A percentile compares a stretch with the other conserved stretches of the same genome.
phyloP scores from a whole-genome alignment of 2,797 vertebrate species.

The Sebastes steindachneri region DNA sequence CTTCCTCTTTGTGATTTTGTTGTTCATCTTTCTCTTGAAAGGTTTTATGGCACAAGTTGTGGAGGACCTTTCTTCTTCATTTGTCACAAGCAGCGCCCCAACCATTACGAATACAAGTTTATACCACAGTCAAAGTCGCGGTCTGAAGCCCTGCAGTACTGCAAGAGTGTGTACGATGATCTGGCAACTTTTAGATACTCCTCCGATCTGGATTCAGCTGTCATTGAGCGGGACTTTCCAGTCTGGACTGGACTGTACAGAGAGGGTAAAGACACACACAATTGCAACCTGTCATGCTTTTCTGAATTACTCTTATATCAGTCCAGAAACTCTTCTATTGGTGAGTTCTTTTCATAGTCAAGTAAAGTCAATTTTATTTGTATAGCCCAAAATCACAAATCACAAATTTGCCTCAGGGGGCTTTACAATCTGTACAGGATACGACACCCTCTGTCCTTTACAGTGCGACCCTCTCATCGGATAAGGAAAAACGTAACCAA shows the following conservation, averaged over 20 bases:
- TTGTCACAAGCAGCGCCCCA: fast-evolving
- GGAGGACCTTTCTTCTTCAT: fast-evolving
- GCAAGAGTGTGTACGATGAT: fast-evolving
- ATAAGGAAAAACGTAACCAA: too few relatives aligned
- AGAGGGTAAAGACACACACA: slow-evolving; percentile 27
- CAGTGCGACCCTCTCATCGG: too few relatives aligned
- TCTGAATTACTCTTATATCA: neutral
- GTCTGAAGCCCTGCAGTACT: slow-evolving; percentile 18
- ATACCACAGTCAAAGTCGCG: neutral
- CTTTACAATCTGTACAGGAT: too few relatives aligned
- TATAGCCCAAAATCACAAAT: too few relatives aligned
- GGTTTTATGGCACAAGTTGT: fast-evolving
- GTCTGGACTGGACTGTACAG: slow-evolving; percentile 56
- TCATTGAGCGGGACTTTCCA: neutral
- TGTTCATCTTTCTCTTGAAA: neutral
- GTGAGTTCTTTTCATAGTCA: neutral
- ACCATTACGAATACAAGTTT: fast-evolving
- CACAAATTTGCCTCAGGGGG: too few relatives aligned
- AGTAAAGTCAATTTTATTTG: too few relatives aligned
- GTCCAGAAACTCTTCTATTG: neutral
- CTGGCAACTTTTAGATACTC: fast-evolving
- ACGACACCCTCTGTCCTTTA: too few relatives aligned
- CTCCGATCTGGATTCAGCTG: fast-evolving
- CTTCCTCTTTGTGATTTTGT: neutral
- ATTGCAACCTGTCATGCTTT: neutral